These are phyloP conservation scores for Rallus limicola DNA, from an alignment of 2,113 vertebrate genomes.

Conservation along the genomic window DNA sequence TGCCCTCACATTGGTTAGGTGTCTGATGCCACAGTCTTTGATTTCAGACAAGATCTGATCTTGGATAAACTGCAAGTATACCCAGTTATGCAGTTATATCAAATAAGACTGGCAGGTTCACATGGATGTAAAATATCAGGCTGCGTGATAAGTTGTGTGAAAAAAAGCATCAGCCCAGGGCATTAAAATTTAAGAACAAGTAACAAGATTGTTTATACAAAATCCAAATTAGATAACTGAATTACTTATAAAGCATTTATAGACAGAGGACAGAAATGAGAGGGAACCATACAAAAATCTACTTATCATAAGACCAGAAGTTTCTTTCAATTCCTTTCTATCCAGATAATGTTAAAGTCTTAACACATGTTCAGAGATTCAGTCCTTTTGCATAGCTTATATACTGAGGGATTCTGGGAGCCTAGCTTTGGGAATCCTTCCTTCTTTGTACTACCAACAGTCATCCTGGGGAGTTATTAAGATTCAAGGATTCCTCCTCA, in stretches of 20 bases:
- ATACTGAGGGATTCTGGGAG: not conserved
- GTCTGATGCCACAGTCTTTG: not conserved
- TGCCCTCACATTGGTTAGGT: not conserved
- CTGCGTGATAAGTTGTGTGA: too few species aligned
- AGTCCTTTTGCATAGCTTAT: not conserved
- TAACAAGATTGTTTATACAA: not conserved
- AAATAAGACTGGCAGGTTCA: too few species aligned
- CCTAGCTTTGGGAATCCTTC: not conserved
- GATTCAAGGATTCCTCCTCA: not conserved
- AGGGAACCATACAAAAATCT: not conserved
- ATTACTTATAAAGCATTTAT: not conserved
- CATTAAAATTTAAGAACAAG: not conserved
- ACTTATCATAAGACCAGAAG: not conserved
- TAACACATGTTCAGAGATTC: not conserved
- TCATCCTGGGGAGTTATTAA: not conserved
- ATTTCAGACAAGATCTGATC: too few species aligned
- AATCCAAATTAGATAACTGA: not conserved
- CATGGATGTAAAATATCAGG: too few species aligned
- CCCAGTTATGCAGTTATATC: too few species aligned
- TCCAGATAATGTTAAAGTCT: not conserved
- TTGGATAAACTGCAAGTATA: too few species aligned
- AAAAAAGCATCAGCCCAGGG: too few species aligned
- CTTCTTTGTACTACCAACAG: not conserved
- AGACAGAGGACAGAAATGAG: not conserved
- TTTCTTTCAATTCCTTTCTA: not conserved